These are phyloP conservation scores for Puffinus mauretanicus DNA, from an alignment of 2,113 vertebrate genomes.

Conservation along the genomic window DNA sequence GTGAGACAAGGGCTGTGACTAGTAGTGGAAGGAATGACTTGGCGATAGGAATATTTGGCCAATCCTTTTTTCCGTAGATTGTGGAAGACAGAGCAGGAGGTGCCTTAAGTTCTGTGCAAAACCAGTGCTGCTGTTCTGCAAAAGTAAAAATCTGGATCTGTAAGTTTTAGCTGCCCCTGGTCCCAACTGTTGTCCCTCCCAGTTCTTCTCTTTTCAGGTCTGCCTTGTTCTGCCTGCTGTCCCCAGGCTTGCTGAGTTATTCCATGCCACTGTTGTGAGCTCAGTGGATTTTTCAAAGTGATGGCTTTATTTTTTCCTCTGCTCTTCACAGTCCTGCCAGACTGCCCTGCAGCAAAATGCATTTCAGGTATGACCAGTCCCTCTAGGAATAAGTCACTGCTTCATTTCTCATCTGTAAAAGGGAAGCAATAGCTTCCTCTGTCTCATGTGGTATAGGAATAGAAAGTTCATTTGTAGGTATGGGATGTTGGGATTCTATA, in stretches of 20 bases:
- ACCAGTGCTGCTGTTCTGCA: not conserved
- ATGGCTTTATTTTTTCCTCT: not conserved
- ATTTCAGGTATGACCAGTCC: not conserved
- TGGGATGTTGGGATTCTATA: not conserved
- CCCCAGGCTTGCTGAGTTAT: not conserved
- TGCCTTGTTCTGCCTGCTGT: not conserved
- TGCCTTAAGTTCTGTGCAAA: not conserved
- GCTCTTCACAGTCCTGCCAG: not conserved
- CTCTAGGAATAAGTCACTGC: slow-evolving; percentile 18
- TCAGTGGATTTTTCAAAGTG: slow-evolving; percentile 3
- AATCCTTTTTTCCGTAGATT: not conserved
- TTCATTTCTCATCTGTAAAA: slow-evolving; percentile 19
- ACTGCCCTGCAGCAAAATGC: slow-evolving; percentile 10
- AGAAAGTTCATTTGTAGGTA: not conserved
- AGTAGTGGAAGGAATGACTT: not conserved
- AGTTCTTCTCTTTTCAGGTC: not conserved
- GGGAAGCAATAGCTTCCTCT: not conserved
- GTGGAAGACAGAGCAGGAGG: not conserved
- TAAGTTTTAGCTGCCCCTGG: not conserved
- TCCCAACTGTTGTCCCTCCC: not conserved
- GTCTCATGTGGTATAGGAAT: not conserved
- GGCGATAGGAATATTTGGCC: not conserved
- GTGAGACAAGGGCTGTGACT: not conserved
- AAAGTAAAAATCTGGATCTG: not conserved
- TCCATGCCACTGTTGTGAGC: not conserved